phyloP scores from a whole-genome alignment of 2,113 vertebrate genomes.

The Chaenocephalus aceratus region DNA sequence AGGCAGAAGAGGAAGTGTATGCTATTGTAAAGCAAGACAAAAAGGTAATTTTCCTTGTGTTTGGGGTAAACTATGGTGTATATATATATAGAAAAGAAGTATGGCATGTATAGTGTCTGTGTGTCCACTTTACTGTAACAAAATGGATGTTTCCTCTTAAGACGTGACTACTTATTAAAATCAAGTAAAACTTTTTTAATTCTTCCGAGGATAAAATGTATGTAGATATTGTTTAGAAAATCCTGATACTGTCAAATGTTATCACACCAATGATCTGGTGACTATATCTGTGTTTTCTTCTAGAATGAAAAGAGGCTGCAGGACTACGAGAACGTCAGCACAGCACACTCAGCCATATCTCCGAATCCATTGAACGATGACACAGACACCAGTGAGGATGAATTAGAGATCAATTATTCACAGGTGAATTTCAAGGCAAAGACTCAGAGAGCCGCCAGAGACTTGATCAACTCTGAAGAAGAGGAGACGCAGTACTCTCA shows the following conservation, averaged over 20 bases:
- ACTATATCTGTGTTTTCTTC: neutral
- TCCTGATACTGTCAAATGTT: neutral
- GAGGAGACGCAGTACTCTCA: constrained; percentile 66
- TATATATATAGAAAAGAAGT: neutral
- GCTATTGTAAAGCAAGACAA: constrained; percentile 17
- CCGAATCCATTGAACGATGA: neutral
- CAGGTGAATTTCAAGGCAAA: constrained; percentile 55
- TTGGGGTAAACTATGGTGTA: too few relatives aligned
- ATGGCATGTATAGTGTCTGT: neutral
- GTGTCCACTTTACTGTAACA: neutral
- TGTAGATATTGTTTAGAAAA: neutral
- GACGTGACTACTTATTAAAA: neutral
- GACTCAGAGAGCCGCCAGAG: neutral
- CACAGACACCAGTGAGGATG: constrained; percentile 71
- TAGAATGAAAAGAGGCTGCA: constrained; percentile 14
- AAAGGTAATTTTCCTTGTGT: constrained; percentile 37
- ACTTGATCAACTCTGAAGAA: constrained; percentile 50
- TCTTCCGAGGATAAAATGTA: neutral
- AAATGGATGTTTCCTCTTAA: neutral
- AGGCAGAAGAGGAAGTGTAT: constrained; percentile 28
- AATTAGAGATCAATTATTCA: constrained; percentile 67
- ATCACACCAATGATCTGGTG: neutral
- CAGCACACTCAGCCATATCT: neutral
- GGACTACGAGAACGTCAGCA: constrained; percentile 74
- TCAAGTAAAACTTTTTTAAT: neutral